phyloP scores from a whole-genome alignment of 2,113 vertebrate genomes.

The Ciconia stormi region DNA sequence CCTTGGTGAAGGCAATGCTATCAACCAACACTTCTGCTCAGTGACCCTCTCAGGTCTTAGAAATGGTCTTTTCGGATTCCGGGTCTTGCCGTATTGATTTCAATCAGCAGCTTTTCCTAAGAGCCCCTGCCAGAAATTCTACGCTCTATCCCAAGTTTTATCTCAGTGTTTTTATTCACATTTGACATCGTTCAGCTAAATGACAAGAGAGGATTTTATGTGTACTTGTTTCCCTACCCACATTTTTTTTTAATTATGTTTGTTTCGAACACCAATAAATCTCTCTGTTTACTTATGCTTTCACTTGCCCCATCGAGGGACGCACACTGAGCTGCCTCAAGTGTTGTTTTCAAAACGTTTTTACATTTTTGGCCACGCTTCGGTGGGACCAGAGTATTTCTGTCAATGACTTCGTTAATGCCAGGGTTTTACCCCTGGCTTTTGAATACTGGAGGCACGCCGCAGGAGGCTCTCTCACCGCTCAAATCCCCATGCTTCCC shows the following conservation, averaged over 20 bases:
- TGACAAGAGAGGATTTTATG: constrained; percentile 22
- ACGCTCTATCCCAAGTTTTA: constrained; percentile 43
- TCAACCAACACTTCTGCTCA: constrained; percentile 68
- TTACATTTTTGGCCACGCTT: background rate
- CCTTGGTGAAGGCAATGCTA: constrained; percentile 70
- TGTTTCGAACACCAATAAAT: background rate
- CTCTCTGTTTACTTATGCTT: background rate
- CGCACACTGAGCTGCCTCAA: background rate
- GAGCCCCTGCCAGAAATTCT: constrained; percentile 69
- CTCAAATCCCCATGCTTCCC: background rate
- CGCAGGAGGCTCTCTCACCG: background rate
- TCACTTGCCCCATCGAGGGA: background rate
- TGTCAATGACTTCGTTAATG: constrained; percentile 11
- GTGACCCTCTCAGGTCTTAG: constrained; percentile 77
- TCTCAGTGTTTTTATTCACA: constrained; percentile 53
- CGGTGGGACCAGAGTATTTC: background rate
- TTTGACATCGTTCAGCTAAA: constrained; percentile 56
- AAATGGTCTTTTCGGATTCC: constrained; percentile 77
- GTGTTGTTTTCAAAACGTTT: constrained; percentile 21
- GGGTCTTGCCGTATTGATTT: constrained; percentile 80
- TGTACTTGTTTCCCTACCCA: background rate
- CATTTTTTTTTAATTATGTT: background rate
- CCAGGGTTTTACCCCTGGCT: background rate
- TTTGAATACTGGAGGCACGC: background rate
- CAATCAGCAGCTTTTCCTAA: constrained; percentile 81